These are phyloP conservation scores for Diachrysia chrysitis DNA, from an alignment of 2,888 invertebrate species.

Conservation along the genomic window DNA sequence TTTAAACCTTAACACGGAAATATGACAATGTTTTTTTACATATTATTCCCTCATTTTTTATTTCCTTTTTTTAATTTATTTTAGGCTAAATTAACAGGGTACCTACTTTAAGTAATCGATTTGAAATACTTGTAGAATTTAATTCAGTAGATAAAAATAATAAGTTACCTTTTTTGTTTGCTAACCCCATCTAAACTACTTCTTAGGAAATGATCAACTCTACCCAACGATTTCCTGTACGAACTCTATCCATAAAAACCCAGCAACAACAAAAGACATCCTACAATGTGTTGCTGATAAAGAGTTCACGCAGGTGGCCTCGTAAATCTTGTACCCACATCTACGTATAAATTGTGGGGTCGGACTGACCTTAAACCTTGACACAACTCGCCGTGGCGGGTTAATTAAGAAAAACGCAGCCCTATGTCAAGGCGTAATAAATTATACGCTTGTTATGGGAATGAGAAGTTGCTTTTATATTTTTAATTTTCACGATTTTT, in stretches of 20 bases:
- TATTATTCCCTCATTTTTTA: no score
- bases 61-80: no score
- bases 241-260: not conserved
- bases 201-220: not conserved
- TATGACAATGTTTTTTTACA: no score
- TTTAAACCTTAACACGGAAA: no score
- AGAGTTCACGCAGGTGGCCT: constrained; percentile 45
- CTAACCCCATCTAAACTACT: not conserved
- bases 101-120: no score
- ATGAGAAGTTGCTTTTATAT: not conserved
- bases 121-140: no score
- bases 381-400: constrained; percentile 29
- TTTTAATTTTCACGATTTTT: not conserved
- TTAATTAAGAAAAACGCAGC: constrained; percentile 57
- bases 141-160: no score
- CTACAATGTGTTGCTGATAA: constrained; percentile 45
- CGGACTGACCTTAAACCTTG: constrained; percentile 49
- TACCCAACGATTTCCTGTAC: not conserved
- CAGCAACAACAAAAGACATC: constrained; percentile 30
- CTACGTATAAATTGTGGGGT: constrained; percentile 59
- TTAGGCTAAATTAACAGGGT: no score
- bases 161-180: no score
- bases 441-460: not conserved
- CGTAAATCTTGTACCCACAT: constrained; percentile 64
- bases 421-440: constrained; percentile 8